These are phyloP conservation scores for Gortyna flavago DNA, from an alignment of 2,888 invertebrate genomes.

Conservation along the genomic window DNA sequence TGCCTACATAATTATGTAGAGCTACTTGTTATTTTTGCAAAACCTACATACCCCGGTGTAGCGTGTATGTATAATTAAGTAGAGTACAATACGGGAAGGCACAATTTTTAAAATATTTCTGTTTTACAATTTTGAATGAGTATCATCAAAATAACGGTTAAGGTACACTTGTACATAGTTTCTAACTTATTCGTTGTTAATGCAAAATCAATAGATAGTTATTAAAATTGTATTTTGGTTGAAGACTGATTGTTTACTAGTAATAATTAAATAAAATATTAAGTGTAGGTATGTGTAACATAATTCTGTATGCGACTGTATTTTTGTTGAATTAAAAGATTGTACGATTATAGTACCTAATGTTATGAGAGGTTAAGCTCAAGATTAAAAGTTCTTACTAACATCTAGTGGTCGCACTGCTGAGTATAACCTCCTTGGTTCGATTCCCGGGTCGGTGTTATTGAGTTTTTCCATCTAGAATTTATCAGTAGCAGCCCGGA, in stretches of 20 bases:
- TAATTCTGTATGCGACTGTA: conserved; percentile 31
- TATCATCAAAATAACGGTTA: conserved; percentile 57
- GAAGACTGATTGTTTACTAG: conserved; percentile 88
- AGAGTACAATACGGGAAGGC: conserved; percentile 77
- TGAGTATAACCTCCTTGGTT: neutral
- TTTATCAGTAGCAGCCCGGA: neutral
- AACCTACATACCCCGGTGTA: conserved; percentile 8
- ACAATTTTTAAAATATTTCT: conserved; percentile 71
- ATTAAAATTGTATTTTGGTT: conserved; percentile 83
- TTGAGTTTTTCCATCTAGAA: neutral
- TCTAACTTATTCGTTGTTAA: conserved; percentile 80
- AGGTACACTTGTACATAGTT: conserved; percentile 71
- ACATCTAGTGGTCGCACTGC: neutral
- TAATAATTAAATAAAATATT: conserved; percentile 57
- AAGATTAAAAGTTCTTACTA: neutral
- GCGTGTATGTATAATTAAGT: conserved; percentile 53
- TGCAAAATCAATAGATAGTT: conserved; percentile 72
- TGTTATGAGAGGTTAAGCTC: neutral
- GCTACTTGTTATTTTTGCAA: conserved; percentile 28
- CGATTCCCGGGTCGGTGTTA: no score
- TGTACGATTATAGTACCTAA: neutral
- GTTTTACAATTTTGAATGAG: conserved; percentile 34
- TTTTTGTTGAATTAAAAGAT: conserved; percentile 23
- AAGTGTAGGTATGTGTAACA: conserved; percentile 40
- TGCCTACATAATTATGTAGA: neutral